Percentiles rank a stretch among this genome's conserved stretches.
These are phyloP conservation scores for Mus spretus DNA, from an alignment of 2,797 vertebrate genomes.

Conservation along the genomic window DNA sequence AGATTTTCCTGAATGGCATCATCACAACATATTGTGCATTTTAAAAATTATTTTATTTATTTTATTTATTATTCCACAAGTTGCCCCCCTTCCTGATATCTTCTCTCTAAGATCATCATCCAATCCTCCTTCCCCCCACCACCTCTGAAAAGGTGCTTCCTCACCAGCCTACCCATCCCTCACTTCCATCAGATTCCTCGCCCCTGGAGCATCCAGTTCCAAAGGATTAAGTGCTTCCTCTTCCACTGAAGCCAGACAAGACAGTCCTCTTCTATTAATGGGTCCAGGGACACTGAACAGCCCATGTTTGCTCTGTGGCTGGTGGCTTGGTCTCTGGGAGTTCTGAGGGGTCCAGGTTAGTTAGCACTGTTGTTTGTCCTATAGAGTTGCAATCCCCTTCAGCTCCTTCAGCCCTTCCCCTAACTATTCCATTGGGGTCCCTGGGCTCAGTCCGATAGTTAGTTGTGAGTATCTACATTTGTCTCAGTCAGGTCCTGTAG, in stretches of 20 bases:
- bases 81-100: not conserved
- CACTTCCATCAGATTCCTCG: not conserved
- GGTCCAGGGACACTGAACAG: not conserved
- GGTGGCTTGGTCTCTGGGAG: not conserved
- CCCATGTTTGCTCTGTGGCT: not conserved
- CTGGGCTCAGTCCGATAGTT: not conserved
- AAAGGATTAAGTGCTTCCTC: not conserved
- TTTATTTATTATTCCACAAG: not conserved
- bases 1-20: not conserved
- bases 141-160: not conserved
- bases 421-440: not conserved
- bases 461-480: not conserved
- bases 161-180: not conserved
- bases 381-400: not conserved
- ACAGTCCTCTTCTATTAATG: not conserved
- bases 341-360: not conserved
- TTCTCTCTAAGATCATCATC: not conserved
- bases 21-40: not conserved
- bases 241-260: not conserved
- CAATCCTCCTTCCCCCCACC: no score
- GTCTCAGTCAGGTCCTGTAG: not conserved
- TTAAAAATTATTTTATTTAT: not conserved
- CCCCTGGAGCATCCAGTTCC: no score
- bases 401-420: not conserved
- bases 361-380: not conserved